Base-by-base conservation (phyloP, 2,888 invertebrate genomes). In the Aquatica leii region DNA sequence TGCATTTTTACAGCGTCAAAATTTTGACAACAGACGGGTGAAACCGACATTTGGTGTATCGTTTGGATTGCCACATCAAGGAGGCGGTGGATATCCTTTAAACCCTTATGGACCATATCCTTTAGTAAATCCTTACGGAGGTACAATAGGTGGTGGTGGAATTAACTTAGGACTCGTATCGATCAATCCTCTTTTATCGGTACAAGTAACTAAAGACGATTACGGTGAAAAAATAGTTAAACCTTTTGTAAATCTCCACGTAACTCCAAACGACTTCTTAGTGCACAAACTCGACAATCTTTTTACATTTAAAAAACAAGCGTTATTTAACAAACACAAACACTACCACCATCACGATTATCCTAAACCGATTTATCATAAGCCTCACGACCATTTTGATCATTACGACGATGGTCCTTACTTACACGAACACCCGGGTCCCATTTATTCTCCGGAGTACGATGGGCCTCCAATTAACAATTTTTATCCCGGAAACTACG, bases 41-140 rank as follows among this genome's bases (percentile, higher is more conserved):
- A 85, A 88, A 82, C 94, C 94, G 76, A 94, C 94, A 73, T 93
- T 94, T 85, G 94, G 94, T 80, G 89, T 95, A 74, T 94, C 93
- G 79, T 94, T 95, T 83, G 94, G 94, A 76, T 87, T 95, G 79
- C 94, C 94, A 77, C 87, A 88, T 80, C 88, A 88, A 72, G 84
- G 84, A 73, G 87, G 87, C 78, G 84, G 85, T 80, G 84, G 85
- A 73, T 88, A 88, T 83, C 89, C 88, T 49, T 77, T 84, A 55
- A 65, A 62, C 41, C 66, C 67, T 48, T 83, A 84, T 75, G 84
- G 84, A 62, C 77, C 85, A 71, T 91, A 91, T 84, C 90, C 91
- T 64, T 82, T 89, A 55, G 83, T 87, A 69, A 90, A 90, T 82
- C 93, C 92, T 31, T 88, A 92, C 77, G 87, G 87, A 51, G 89